Evolutionary conservation across 2,888 invertebrate species (phyloP).

Genomic region (Orthonychiurus folsomi): DNA sequence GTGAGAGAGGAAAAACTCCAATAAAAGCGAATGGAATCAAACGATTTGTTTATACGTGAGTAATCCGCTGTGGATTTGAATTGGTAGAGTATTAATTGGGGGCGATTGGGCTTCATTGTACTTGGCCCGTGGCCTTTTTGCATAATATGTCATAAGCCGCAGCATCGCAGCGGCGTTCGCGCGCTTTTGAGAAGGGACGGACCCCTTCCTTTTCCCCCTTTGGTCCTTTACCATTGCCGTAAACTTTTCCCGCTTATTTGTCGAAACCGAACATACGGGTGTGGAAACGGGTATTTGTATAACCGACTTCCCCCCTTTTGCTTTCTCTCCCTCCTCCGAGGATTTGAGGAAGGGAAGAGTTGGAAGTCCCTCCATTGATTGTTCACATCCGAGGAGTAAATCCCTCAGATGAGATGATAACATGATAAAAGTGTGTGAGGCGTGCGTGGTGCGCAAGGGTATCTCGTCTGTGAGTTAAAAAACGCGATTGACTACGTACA

Average conservation of each 20-base stretch:
- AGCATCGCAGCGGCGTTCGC: neutral
- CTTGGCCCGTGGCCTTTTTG: conserved; percentile 16
- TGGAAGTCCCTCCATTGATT: conserved; percentile 17
- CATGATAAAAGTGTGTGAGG: neutral
- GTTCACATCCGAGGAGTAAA: conserved; percentile 17
- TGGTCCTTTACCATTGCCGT: too few relatives aligned
- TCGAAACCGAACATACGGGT: too few relatives aligned
- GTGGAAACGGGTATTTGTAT: conserved; percentile 14
- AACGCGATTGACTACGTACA: too few relatives aligned
- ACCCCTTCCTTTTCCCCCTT: neutral
- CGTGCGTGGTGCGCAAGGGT: neutral
- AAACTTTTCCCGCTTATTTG: too few relatives aligned
- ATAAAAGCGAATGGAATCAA: conserved; percentile 9
- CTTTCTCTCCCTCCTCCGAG: conserved; percentile 2
- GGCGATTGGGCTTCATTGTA: conserved; percentile 23
- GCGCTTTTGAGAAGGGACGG: neutral
- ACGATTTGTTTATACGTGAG: conserved; percentile 21
- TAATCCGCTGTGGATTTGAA: conserved; percentile 22
- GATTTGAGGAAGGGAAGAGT: too few relatives aligned
- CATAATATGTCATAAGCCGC: conserved; percentile 23
- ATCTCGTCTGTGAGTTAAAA: too few relatives aligned
- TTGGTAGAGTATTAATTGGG: conserved; percentile 23
- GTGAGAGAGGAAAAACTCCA: neutral
- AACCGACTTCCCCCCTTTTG: neutral
- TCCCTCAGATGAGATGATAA: conserved; percentile 15